A percentile compares a stretch with the other conserved stretches of the same genome.
Evolutionary conservation across 2,113 vertebrate genomes (phyloP).

Genomic region (Kryptolebias marmoratus): DNA sequence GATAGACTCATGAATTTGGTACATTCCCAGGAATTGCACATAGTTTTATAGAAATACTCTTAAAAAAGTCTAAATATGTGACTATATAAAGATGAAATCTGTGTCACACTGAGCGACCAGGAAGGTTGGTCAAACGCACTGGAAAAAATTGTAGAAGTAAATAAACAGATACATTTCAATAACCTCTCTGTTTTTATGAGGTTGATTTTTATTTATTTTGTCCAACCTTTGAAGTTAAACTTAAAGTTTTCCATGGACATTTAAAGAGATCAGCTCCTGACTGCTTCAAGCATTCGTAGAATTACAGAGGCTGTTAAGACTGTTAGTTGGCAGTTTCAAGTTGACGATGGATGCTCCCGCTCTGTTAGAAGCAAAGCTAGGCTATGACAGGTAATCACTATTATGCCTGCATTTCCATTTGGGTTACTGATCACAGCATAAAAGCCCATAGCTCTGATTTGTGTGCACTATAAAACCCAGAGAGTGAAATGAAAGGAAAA

Average conservation of each 20-base stretch:
- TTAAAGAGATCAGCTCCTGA: constrained; percentile 20
- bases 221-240: constrained; percentile 44
- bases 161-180: constrained; percentile 32
- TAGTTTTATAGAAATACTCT: constrained; percentile 8
- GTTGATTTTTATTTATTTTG: constrained; percentile 17
- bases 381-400: constrained; percentile 76
- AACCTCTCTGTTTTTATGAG: constrained; percentile 24
- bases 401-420: constrained; percentile 67
- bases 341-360: constrained; percentile 50
- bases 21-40: constrained; percentile 18
- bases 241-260: constrained; percentile 38
- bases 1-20: constrained; percentile 38
- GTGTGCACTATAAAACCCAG: constrained; percentile 56
- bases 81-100: constrained; percentile 7
- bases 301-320: constrained; percentile 58
- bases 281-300: constrained; percentile 34
- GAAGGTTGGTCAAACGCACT: constrained; percentile 14
- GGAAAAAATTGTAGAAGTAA: constrained; percentile 23
- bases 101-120: not conserved
- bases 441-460: constrained; percentile 72
- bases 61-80: not conserved
- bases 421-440: constrained; percentile 71
- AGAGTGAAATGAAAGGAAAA: constrained; percentile 47
- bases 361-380: constrained; percentile 59
- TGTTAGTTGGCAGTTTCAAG: constrained; percentile 62